These are phyloP conservation scores for Drosophila flavopinicola DNA, from an alignment of 2,888 invertebrate species.

Conservation along the genomic window DNA sequence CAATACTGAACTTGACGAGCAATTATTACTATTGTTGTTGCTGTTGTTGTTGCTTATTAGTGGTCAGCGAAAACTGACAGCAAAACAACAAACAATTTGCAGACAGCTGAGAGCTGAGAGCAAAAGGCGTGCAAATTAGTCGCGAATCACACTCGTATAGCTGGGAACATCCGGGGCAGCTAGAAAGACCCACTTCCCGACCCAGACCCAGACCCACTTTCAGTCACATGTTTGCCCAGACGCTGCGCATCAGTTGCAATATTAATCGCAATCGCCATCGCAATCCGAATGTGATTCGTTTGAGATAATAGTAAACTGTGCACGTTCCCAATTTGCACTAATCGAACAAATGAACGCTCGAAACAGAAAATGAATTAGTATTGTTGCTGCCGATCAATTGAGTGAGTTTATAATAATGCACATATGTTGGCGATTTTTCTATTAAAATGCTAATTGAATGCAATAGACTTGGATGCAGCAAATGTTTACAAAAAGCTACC, in stretches of 20 bases:
- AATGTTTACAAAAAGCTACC: too few relatives aligned
- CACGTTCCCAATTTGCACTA: slow-evolving; percentile 5
- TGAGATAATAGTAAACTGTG: slow-evolving; percentile 25
- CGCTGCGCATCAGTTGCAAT: slow-evolving; percentile 15
- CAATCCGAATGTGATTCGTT: slow-evolving; percentile 28
- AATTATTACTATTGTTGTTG: slow-evolving; percentile 10
- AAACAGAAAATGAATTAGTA: slow-evolving; percentile 8
- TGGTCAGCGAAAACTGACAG: slow-evolving; percentile 55
- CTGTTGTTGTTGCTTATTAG: slow-evolving; percentile 27
- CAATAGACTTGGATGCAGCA: too few relatives aligned
- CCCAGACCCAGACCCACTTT: slow-evolving; percentile 1
- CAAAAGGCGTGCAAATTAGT: slow-evolving; percentile 54
- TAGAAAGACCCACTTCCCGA: background rate
- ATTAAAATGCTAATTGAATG: too few relatives aligned
- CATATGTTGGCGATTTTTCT: background rate
- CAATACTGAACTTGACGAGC: slow-evolving; percentile 38
- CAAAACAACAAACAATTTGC: slow-evolving; percentile 71
- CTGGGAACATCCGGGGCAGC: slow-evolving; percentile 8
- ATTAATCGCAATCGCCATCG: too few relatives aligned
- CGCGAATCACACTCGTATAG: slow-evolving; percentile 9
- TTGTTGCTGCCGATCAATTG: slow-evolving; percentile 10
- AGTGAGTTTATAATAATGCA: slow-evolving; percentile 11
- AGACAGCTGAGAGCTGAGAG: slow-evolving; percentile 30
- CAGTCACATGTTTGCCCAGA: slow-evolving; percentile 12
- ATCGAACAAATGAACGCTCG: slow-evolving; percentile 18